Conservation (phyloP, 2,888 invertebrate species). For the Nineta flava region DNA sequence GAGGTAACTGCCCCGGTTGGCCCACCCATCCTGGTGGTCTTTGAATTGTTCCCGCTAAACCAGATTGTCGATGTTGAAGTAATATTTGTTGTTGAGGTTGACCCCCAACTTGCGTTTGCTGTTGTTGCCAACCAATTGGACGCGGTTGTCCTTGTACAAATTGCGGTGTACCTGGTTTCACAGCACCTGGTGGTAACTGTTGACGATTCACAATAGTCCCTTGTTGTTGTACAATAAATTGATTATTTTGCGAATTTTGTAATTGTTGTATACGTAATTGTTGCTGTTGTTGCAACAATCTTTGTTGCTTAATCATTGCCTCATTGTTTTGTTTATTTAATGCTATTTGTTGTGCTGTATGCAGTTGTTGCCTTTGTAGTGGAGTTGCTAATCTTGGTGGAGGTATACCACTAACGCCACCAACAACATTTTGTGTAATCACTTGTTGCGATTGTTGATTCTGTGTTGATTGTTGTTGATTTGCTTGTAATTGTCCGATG, state of each 20-base stretch:
- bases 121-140: conserved; percentile 20
- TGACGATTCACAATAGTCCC: conserved; percentile 7
- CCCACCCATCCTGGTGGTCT: conserved; percentile 18
- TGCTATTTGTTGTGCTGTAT: conserved; percentile 4
- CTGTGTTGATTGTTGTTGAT: conserved; percentile 13
- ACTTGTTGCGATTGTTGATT: conserved; percentile 14
- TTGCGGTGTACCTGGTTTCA: conserved; percentile 2
- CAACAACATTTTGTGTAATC: conserved; percentile 16
- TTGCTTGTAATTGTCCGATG: conserved; percentile 15
- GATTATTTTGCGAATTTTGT: conserved; percentile 21
- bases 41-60: conserved; percentile 8
- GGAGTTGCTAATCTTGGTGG: conserved; percentile 9
- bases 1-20: conserved; percentile 19
- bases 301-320: conserved; percentile 15
- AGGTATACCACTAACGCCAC: conserved; percentile 7
- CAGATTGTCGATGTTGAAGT: conserved; percentile 13
- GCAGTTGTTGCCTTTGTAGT: conserved; percentile 13
- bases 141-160: conserved; percentile 4
- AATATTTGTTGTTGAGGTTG: conserved; percentile 22
- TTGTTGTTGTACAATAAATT: conserved; percentile 19
- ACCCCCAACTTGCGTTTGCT: conserved; percentile 25
- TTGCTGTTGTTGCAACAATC: conserved; percentile 23
- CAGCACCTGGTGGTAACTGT: conserved; percentile 3
- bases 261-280: conserved; percentile 23
- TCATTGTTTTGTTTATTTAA: conserved; percentile 19